phyloP scores from a whole-genome alignment of 2,888 invertebrate genomes.

The Flabesymbios commensalis region DNA sequence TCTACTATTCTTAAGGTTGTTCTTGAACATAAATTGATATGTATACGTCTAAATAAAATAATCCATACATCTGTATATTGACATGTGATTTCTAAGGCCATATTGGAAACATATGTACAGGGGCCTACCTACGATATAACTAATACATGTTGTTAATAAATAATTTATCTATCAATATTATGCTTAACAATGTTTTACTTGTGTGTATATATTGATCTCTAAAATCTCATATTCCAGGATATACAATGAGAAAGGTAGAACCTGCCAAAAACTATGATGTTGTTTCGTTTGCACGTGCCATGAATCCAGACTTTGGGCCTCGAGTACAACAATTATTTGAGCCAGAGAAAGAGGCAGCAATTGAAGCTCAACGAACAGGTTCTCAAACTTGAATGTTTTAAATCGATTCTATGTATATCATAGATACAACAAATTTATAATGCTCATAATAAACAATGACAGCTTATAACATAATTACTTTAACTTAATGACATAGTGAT shows the following conservation, averaged over 20 bases:
- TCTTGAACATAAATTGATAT: too few species aligned
- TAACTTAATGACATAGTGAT: neutral
- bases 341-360: constrained; percentile 58
- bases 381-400: neutral
- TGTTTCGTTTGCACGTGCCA: constrained; percentile 59
- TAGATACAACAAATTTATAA: neutral
- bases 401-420: neutral
- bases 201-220: too few species aligned
- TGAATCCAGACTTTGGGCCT: constrained; percentile 61
- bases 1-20: too few species aligned
- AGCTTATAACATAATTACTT: neutral
- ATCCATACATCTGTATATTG: too few species aligned
- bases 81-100: too few species aligned
- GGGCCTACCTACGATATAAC: too few species aligned
- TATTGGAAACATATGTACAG: too few species aligned
- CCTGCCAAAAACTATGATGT: constrained; percentile 61
- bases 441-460: neutral
- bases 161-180: too few species aligned
- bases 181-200: too few species aligned
- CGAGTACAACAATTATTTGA: constrained; percentile 58
- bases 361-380: constrained; percentile 57
- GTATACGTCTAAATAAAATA: too few species aligned
- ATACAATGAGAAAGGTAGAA: constrained; percentile 52
- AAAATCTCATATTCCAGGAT: constrained; percentile 44
- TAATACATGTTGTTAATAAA: too few species aligned